These are phyloP conservation scores for Calameuta pallipes DNA, from an alignment of 2,888 invertebrate species.

Conservation along the genomic window DNA sequence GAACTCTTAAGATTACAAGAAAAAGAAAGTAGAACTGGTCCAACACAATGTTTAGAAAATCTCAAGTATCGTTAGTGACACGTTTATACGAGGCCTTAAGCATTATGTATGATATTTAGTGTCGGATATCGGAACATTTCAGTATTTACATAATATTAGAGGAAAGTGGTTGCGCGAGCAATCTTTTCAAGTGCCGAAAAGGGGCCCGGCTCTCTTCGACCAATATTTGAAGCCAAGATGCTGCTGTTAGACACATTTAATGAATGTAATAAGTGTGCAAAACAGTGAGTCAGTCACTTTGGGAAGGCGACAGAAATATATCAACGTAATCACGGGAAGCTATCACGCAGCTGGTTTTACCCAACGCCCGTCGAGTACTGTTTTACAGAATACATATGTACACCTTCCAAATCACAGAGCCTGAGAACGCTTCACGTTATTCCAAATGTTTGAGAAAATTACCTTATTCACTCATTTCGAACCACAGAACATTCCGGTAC, in stretches of 20 bases:
- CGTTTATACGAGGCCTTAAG: background rate
- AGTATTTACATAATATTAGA: conserved; percentile 6
- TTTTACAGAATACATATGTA: conserved; percentile 21
- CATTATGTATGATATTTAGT: background rate
- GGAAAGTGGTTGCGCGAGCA: background rate
- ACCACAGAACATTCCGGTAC: conserved; percentile 31
- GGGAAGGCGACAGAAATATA: background rate
- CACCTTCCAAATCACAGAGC: conserved; percentile 11
- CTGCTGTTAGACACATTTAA: background rate
- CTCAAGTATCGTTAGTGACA: background rate
- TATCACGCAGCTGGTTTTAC: conserved; percentile 43
- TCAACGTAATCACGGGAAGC: conserved; percentile 22
- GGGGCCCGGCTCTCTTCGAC: background rate
- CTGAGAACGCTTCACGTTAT: background rate
- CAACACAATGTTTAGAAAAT: background rate
- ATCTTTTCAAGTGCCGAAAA: background rate
- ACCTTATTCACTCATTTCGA: conserved; percentile 38
- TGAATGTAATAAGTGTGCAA: background rate
- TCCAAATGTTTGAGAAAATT: conserved; percentile 8
- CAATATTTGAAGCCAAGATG: background rate
- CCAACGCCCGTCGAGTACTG: conserved; percentile 35
- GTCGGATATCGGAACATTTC: background rate
- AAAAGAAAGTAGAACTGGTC: background rate
- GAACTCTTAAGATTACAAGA: background rate
- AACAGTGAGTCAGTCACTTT: background rate